Evolutionary conservation across 2,888 invertebrate species (phyloP).

Genomic region (Euzetes globulus): DNA sequence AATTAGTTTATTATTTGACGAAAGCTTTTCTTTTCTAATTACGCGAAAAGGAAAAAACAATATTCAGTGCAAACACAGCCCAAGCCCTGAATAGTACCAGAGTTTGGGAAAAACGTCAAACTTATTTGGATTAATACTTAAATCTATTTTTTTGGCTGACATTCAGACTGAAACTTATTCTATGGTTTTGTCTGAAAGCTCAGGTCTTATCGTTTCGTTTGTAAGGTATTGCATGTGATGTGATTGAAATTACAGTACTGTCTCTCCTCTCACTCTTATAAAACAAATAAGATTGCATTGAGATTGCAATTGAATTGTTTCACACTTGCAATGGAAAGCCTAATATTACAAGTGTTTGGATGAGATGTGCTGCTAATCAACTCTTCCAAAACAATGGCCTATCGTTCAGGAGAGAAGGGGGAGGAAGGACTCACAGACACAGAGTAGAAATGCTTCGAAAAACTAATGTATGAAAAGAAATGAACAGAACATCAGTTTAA

Average conservation of each 20-base stretch:
- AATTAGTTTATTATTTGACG: no score
- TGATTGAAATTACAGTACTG: neutral
- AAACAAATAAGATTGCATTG: neutral
- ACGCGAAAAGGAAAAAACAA: no score
- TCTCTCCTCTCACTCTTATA: neutral
- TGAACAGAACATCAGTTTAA: conserved; percentile 20
- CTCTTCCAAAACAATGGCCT: neutral
- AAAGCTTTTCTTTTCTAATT: no score
- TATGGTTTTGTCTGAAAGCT: neutral
- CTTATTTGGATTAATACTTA: neutral
- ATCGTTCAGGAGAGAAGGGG: neutral
- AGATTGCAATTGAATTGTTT: conserved; percentile 1
- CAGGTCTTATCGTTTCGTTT: neutral
- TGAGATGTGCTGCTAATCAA: neutral
- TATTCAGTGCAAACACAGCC: neutral
- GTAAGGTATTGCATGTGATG: neutral
- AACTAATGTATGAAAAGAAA: conserved; percentile 18
- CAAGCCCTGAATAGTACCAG: neutral
- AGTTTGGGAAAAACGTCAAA: neutral
- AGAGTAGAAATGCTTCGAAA: neutral
- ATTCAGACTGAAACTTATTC: neutral
- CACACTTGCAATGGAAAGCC: neutral
- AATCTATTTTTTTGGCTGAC: neutral
- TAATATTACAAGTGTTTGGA: neutral
- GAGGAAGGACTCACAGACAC: neutral